Conservation (phyloP, 2,113 vertebrate genomes). For the Suncus etruscus region DNA sequence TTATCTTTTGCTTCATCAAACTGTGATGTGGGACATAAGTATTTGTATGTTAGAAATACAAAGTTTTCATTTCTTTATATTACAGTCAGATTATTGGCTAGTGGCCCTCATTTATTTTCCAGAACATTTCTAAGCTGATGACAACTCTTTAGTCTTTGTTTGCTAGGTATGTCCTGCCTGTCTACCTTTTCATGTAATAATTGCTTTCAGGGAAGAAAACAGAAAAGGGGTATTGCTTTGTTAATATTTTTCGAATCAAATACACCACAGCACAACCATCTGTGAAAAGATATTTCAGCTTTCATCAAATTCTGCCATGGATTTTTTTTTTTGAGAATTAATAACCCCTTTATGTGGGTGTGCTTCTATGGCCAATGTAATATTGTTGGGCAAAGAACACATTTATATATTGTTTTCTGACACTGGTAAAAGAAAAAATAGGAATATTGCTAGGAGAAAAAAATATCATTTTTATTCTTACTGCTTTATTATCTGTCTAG, state of each 20-base stretch:
- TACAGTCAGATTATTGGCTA: constrained; percentile 66
- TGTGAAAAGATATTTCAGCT: constrained; percentile 80
- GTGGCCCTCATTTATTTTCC: constrained; percentile 71
- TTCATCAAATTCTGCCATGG: constrained; percentile 67
- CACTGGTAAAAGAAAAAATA: constrained; percentile 48
- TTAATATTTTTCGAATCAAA: constrained; percentile 80
- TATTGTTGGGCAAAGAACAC: constrained; percentile 21
- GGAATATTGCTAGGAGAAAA: neutral
- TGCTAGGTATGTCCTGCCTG: constrained; percentile 72
- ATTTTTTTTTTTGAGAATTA: constrained; percentile 69
- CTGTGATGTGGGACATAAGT: constrained; percentile 66
- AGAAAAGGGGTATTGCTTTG: constrained; percentile 69
- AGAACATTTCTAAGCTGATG: constrained; percentile 71
- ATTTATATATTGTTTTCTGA: constrained; percentile 42
- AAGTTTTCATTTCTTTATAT: constrained; percentile 71
- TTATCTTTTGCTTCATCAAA: constrained; percentile 68
- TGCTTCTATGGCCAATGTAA: constrained; percentile 48
- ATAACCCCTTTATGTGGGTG: constrained; percentile 62
- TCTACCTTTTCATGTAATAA: constrained; percentile 80
- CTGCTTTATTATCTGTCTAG: constrained; percentile 23
- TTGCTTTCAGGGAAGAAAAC: constrained; percentile 78
- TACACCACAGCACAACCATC: constrained; percentile 75
- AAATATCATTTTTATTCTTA: constrained; percentile 40
- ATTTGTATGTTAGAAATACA: constrained; percentile 32
- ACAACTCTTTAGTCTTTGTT: constrained; percentile 75